A percentile compares a stretch with the other conserved stretches of the same genome.
phyloP scores from a whole-genome alignment of 2,797 vertebrate species.

The Alosa sapidissima region DNA sequence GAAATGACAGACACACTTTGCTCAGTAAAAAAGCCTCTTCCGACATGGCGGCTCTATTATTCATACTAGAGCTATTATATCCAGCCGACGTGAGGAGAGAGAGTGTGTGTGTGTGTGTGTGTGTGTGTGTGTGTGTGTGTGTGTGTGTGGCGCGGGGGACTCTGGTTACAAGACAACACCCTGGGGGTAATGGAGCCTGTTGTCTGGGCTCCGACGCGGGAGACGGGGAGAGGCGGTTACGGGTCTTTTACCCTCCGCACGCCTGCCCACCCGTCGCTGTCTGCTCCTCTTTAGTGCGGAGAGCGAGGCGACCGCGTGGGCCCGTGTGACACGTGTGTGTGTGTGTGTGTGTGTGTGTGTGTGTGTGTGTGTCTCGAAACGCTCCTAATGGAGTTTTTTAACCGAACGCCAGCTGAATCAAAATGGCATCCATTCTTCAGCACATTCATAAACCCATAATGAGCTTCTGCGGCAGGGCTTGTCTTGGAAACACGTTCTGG shows the following conservation, averaged over 20 bases:
- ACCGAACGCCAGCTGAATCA: neutral
- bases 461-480: neutral
- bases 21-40: neutral
- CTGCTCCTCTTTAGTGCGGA: neutral
- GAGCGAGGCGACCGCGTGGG: neutral
- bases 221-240: neutral
- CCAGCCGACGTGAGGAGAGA: neutral
- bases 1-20: conserved; percentile 33
- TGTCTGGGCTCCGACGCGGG: conserved; percentile 10
- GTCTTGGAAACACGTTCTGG: neutral
- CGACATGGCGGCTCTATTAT: conserved; percentile 53
- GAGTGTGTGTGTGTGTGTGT: no score
- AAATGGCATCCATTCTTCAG: neutral
- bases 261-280: neutral
- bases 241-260: conserved; percentile 16
- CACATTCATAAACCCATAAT: neutral
- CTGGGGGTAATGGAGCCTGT: conserved; percentile 21
- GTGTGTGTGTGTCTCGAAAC: neutral
- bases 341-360: neutral
- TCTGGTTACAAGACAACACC: conserved; percentile 18
- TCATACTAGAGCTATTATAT: conserved; percentile 56
- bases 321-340: neutral
- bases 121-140: neutral
- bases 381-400: neutral
- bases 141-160: conserved; percentile 19